Evolutionary conservation across 1,140 invertebrate genomes (phyloP), one percentile per base, ranked within the genome.

Genomic region (Solenopsis fugax): DNA sequence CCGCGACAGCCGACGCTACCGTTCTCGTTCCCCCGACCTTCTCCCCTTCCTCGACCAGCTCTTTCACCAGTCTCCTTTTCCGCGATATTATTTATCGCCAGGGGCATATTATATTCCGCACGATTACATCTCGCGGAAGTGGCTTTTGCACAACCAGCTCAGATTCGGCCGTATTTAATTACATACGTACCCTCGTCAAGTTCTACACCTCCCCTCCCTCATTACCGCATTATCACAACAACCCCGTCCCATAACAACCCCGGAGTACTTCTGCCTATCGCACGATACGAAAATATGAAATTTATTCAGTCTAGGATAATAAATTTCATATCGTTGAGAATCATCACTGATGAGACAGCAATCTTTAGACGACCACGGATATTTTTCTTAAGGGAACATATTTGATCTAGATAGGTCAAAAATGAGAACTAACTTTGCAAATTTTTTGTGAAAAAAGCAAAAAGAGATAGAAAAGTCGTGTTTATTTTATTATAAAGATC

Each of bases 31-130:
- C 60, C 29, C 48, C 45, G 4, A n/a, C 34, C 56, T 41, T 62
- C 41, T n/a, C 41, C 41, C 41, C 41, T 41, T 7, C 41, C 41
- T 2, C 52, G 7, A 54, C 80, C 54, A 13, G 21, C 6, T 58
- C 52, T 24, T 18, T 69, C 45, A 29, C 50, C 50, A 18, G 12
- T 60, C 21, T 76, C 58, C 71, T 52, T 88, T 75, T 58, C 72
- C 80, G 50, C 56, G 75, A 86, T 92, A 92, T 90, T 91, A 92
- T 92, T 92, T 92, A 92, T 92, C 64, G 85, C 86, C 69, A 54
- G 72, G 12, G 64, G 69, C 76, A 73, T 58, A 87, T 89, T 89
- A 91, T 92, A 91, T 90, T 91, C 85, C 69, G 86, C 88, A 69
- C 72, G 81, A 65, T 67, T 85, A 89, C 65, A 75, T 69, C 12